phyloP scores from a whole-genome alignment of 2,113 vertebrate species.

The Centropus unirufus region DNA sequence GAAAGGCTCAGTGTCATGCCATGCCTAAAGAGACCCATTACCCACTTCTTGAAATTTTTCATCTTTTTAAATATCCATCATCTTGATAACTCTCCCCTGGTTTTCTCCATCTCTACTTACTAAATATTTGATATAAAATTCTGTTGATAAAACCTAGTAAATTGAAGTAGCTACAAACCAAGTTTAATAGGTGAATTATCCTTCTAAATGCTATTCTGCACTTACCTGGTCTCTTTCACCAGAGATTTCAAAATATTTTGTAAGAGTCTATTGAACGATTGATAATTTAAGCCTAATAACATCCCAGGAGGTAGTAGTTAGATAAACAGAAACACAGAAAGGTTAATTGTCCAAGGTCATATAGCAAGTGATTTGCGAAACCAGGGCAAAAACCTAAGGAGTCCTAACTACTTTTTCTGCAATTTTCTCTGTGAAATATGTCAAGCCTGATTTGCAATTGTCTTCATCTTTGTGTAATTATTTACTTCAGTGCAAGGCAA shows the following conservation, averaged over 20 bases:
- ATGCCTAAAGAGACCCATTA: neutral
- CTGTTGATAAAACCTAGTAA: neutral
- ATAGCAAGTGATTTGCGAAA: constrained; percentile 35
- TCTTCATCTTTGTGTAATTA: constrained; percentile 45
- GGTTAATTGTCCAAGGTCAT: constrained; percentile 37
- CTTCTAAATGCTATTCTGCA: neutral
- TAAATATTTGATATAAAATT: neutral
- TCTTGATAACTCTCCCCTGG: neutral
- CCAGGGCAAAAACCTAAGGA: constrained; percentile 7
- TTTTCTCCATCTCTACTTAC: neutral
- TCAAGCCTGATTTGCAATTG: constrained; percentile 30
- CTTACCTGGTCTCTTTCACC: neutral
- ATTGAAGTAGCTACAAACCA: neutral
- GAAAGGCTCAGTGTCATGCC: neutral
- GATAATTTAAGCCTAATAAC: constrained; percentile 21
- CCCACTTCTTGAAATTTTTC: neutral
- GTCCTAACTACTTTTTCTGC: neutral
- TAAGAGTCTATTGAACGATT: neutral
- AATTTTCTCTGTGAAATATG: constrained; percentile 8
- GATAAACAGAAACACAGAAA: constrained; percentile 35
- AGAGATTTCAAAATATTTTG: constrained; percentile 9
- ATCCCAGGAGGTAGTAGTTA: neutral
- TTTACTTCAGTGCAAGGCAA: constrained; percentile 3
- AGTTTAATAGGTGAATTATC: neutral
- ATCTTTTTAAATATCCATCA: neutral